phyloP scores from a whole-genome alignment of 2,113 vertebrate genomes.

The Empidonax traillii region DNA sequence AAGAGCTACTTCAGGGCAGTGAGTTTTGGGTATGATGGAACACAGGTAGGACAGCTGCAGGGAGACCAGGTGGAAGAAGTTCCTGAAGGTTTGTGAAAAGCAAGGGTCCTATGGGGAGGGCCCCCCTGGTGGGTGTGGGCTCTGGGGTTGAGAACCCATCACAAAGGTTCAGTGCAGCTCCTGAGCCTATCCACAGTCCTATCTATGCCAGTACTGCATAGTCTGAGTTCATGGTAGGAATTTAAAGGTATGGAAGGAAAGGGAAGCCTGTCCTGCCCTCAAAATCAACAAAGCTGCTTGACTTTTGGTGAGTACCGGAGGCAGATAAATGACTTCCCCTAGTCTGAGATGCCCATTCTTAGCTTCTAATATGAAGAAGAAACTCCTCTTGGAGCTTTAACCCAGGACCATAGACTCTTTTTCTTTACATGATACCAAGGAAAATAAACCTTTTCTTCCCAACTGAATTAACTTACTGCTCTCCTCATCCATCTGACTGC shows the following conservation, averaged over 20 bases:
- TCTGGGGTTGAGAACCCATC: not conserved
- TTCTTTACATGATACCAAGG: not conserved
- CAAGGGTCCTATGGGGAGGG: not conserved
- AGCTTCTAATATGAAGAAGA: not conserved
- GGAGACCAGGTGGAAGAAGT: not conserved
- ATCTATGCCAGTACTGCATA: not conserved
- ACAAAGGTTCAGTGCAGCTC: not conserved
- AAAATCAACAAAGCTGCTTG: not conserved
- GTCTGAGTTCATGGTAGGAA: not conserved
- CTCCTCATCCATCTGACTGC: not conserved
- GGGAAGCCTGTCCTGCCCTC: not conserved
- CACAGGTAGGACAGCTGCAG: not conserved
- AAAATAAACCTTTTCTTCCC: not conserved
- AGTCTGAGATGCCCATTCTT: not conserved
- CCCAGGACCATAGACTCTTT: not conserved
- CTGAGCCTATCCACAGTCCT: not conserved
- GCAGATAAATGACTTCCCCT: not conserved
- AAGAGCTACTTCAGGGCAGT: not conserved
- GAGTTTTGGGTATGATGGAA: not conserved
- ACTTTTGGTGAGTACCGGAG: not conserved
- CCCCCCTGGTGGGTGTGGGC: accelerated
- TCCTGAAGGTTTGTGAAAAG: not conserved
- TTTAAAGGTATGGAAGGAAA: not conserved
- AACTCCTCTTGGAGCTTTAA: not conserved
- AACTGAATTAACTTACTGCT: not conserved